Percentiles rank a stretch among this genome's conserved stretches.
phyloP scores from a whole-genome alignment of 2,888 invertebrate species.

The Nephrocerus scutellatus region DNA sequence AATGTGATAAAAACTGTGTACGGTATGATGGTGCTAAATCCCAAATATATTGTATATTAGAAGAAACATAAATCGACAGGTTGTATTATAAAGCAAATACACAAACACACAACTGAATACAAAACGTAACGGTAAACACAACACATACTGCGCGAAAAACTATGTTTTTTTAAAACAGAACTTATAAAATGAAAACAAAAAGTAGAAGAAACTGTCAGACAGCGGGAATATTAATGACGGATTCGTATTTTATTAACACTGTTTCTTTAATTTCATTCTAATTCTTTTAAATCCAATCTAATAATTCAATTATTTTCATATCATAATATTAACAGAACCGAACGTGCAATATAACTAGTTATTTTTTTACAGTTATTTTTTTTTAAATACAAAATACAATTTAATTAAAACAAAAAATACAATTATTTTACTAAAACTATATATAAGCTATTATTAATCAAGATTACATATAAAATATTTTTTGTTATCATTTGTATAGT shows the following conservation, averaged over 20 bases:
- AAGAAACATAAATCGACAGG: no score
- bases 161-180: constrained; percentile 16
- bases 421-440: no score
- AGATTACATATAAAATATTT: constrained; percentile 14
- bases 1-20: constrained; percentile 32
- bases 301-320: constrained; percentile 16
- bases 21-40: constrained; percentile 47
- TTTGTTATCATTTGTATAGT: constrained; percentile 6
- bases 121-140: constrained; percentile 16
- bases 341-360: constrained; percentile 51
- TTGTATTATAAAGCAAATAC: constrained; percentile 27
- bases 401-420: no score
- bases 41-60: constrained; percentile 41
- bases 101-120: constrained; percentile 19
- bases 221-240: no score
- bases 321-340: constrained; percentile 34
- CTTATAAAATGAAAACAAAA: constrained; percentile 19
- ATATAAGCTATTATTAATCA: constrained; percentile 6
- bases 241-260: no score
- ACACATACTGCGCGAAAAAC: constrained; percentile 13
- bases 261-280: no score
- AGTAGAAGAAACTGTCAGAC: constrained; percentile 18
- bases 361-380: constrained; percentile 31
- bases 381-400: constrained; percentile 23
- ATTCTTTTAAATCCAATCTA: constrained; percentile 18